Base-by-base conservation (phyloP, 1,140 invertebrate species). In the Cherax destructor region DNA sequence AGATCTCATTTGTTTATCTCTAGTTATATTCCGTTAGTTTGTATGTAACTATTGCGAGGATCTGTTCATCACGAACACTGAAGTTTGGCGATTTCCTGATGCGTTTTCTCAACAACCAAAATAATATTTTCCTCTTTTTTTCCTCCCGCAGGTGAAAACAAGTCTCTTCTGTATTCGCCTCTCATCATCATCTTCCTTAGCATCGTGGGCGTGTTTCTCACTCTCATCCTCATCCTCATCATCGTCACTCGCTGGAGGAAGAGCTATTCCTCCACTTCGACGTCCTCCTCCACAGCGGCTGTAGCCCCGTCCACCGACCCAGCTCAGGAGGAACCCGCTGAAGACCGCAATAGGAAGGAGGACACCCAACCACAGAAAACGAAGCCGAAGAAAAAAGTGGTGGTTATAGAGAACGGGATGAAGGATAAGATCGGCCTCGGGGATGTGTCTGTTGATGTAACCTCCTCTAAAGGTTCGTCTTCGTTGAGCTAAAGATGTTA, bases 171-270 rank as follows among this genome's bases (percentile, higher is more conserved):
- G n/a, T 92, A 86, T 18, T 92, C 91, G 18, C 91, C 91, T 4
- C 91, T 92, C 65, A 86, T 92, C 91, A 86, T 92, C 91, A 92
- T 92, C 61, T 92, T 92, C 91, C 84, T 92, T 13, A 84, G 79
- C 86, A 92, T 92, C 56, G 72, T 92, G 16, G 91, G 91, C 11
- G 86, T 88, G 56, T 92, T 92, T 74, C 79, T 92, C 13, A 72
- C 77, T 21, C 86, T 92, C 50, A 92, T 92, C 74, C 11, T 87
- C 69, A 61, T 92, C 61, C 86, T 92, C 59, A 83, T 92, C 47
- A 11, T 88, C 24, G 72, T 92, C 81, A 88, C 86, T 3, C 79
- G 91, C 47, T 92, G 91, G 91, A 84, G 86, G 80, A 92, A 92
- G 41, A 88, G 84, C 79, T 65, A 65, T 21, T 88, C 76, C 81